Evolutionary conservation across 2,113 vertebrate genomes (phyloP), one percentile per base, ranked within the genome.

Genomic region (Gymnocephalus cernua): DNA sequence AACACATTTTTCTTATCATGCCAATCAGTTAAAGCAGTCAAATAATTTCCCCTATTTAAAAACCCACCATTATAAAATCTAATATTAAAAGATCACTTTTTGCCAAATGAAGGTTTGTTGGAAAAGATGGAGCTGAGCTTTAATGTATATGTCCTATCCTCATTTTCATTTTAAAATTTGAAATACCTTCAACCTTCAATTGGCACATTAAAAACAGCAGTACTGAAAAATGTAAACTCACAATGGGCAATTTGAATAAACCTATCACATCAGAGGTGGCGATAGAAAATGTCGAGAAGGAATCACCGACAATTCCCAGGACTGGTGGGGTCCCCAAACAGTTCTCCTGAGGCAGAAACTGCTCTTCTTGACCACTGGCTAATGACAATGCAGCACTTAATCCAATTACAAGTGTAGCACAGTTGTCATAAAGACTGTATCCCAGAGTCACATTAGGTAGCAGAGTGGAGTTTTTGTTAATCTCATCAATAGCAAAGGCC

Each of bases 361-460:
- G 47, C 16, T 89, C 62, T 2, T 89, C 88, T 25, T 1, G 74
- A 50, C 86, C 90, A 64, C 84, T 83, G 35, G 65, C 72, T 38
- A 92, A n/a, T 45, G 85, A 78, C 58, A 89, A 76, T 5, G 90
- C 77, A 59, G 74, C 78, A 23, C 88, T 87, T 61, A 90, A 88
- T 81, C 86, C 87, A 65, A 86, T 58, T 1, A 84, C 71, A 19
- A 85, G 79, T 45, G 79, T 70, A 18, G 45, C 82, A 66, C 88
- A 89, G 82, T 89, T 89, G 23, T 89, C 88, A 80, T 74, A 89
- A n/a, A 89, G 75, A 79, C 84, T 82, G 75, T 89, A 89, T 82
- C 88, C 88, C 47, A 89, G 79, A 66, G 88, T 85, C 76, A 89
- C 75, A 51, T 87, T 87, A 2, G 83, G 88, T 8, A 90, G 77